These are phyloP conservation scores for Sympetrum striolatum DNA, from an alignment of 2,888 invertebrate species.

Conservation along the genomic window DNA sequence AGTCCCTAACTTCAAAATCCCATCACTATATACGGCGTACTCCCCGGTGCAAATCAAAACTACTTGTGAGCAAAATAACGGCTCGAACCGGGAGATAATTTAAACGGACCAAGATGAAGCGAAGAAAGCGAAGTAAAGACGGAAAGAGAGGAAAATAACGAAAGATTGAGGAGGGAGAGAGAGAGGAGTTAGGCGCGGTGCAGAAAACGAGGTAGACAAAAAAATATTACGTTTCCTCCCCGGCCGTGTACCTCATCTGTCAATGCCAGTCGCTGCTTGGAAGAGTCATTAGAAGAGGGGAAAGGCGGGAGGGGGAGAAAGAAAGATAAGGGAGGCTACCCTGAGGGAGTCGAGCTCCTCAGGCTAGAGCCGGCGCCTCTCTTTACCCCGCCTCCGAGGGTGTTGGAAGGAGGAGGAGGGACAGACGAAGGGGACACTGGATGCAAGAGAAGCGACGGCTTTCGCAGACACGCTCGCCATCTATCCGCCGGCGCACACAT, in stretches of 20 bases:
- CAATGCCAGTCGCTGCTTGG: slow-evolving; percentile 45
- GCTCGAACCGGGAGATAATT: background rate
- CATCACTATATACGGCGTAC: background rate
- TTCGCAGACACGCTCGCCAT: background rate
- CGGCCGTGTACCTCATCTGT: slow-evolving; percentile 46
- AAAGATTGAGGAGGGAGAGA: background rate
- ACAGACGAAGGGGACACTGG: background rate
- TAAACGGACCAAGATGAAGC: background rate
- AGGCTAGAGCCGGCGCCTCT: background rate
- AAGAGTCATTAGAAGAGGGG: slow-evolving; percentile 46
- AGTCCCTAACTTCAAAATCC: background rate
- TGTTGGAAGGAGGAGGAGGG: background rate
- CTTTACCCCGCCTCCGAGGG: background rate
- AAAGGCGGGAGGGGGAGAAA: background rate
- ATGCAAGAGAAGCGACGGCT: background rate
- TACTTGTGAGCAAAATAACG: background rate
- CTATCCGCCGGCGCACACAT: background rate
- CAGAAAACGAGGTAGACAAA: slow-evolving; percentile 38
- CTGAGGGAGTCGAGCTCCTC: background rate
- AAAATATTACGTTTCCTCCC: slow-evolving; percentile 46
- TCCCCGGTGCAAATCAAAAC: background rate
- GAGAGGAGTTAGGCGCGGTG: slow-evolving; percentile 20
- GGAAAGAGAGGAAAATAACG: background rate
- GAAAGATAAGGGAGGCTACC: background rate
- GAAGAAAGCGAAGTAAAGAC: background rate